Evolutionary conservation across 2,113 vertebrate species (phyloP).

Genomic region (Pangasianodon hypophthalmus): DNA sequence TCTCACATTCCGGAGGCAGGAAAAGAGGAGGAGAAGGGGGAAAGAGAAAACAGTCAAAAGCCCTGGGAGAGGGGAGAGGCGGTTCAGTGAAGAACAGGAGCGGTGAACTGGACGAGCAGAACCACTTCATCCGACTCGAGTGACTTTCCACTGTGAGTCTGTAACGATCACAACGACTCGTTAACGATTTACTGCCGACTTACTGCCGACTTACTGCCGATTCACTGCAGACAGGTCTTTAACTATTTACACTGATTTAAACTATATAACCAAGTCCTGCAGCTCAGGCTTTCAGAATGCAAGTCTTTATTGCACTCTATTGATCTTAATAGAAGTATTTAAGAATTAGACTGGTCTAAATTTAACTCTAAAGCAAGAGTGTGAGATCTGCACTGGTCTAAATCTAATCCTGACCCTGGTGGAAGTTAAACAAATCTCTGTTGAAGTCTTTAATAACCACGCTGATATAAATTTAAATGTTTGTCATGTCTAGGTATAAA

Average conservation of each 20-base stretch:
- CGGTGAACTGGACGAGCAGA: not conserved
- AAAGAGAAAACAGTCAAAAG: constrained; percentile 1
- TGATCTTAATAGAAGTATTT: not conserved
- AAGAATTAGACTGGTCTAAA: not conserved
- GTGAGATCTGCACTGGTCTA: not conserved
- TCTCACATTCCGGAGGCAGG: constrained; percentile 6
- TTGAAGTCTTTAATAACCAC: not conserved
- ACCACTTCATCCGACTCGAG: constrained; percentile 10
- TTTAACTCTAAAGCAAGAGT: not conserved
- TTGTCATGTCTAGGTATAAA: not conserved
- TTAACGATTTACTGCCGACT: not conserved
- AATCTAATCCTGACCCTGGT: not conserved
- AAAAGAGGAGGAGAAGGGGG: constrained; percentile 5
- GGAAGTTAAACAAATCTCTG: not conserved
- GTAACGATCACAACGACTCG: not conserved
- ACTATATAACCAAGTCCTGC: not conserved
- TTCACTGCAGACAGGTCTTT: not conserved
- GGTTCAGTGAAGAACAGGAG: not conserved
- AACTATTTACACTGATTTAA: not conserved
- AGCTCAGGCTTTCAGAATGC: not conserved
- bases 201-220: not conserved
- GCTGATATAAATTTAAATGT: not conserved
- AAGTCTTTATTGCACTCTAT: not conserved
- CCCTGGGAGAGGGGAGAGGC: not conserved
- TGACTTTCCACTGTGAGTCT: constrained; percentile 11